A percentile compares a stretch with the other conserved stretches of the same genome.
phyloP scores from a whole-genome alignment of 2,113 vertebrate genomes.

The Polypterus bichir region DNA sequence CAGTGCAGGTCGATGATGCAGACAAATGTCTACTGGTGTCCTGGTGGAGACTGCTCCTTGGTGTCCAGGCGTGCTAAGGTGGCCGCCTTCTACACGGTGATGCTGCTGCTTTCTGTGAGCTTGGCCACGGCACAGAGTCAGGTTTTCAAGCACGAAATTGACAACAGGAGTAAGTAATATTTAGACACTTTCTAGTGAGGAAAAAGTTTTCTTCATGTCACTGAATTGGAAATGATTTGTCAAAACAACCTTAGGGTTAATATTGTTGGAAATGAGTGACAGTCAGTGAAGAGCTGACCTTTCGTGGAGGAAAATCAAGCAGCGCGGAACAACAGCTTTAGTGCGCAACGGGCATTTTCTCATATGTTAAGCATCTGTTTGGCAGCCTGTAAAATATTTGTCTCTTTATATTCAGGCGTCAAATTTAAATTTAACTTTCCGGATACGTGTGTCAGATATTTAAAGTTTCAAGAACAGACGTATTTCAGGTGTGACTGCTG shows the following conservation, averaged over 20 bases:
- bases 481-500: too few relatives aligned
- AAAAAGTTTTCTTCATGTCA: neutral
- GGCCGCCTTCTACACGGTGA: constrained; percentile 40
- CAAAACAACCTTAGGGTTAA: neutral
- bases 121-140: constrained; percentile 49
- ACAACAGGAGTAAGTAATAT: constrained; percentile 74
- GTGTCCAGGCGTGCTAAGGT: constrained; percentile 35
- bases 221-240: neutral
- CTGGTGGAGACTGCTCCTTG: constrained; percentile 23
- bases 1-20: constrained; percentile 28
- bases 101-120: constrained; percentile 52
- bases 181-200: neutral
- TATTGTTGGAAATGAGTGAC: neutral
- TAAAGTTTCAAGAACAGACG: too few relatives aligned
- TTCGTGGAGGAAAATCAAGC: neutral
- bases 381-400: too few relatives aligned
- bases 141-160: constrained; percentile 67
- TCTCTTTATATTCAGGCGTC: too few relatives aligned
- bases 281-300: neutral
- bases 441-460: too few relatives aligned
- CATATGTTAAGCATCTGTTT: neutral
- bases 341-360: neutral
- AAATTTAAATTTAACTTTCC: too few relatives aligned
- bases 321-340: too few relatives aligned
- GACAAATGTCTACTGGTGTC: constrained; percentile 19